These are phyloP conservation scores for Diploptera punctata DNA, from an alignment of 2,888 invertebrate species.

Conservation along the genomic window DNA sequence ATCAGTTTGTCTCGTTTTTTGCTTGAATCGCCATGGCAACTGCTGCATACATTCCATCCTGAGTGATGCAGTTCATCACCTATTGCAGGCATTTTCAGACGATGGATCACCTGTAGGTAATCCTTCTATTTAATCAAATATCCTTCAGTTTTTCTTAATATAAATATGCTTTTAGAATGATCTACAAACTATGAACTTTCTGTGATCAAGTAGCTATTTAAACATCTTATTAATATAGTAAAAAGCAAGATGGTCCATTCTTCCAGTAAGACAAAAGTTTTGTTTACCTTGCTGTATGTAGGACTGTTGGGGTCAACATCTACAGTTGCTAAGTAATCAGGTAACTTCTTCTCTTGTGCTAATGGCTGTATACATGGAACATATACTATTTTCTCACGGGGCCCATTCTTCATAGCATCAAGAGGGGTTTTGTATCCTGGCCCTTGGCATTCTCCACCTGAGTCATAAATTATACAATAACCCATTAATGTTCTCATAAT, in stretches of 20 bases:
- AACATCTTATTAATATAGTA: too few species aligned
- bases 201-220: too few species aligned
- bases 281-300: slow-evolving; percentile 78
- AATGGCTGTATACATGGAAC: slow-evolving; percentile 87
- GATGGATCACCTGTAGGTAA: slow-evolving; percentile 87
- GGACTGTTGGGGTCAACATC: slow-evolving; percentile 89
- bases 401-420: slow-evolving; percentile 84
- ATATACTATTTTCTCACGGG: slow-evolving; percentile 86
- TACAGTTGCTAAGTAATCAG: slow-evolving; percentile 90
- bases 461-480: too few species aligned
- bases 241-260: too few species aligned
- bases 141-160: neutral
- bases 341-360: slow-evolving; percentile 62
- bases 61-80: slow-evolving; percentile 94
- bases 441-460: slow-evolving; percentile 59
- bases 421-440: slow-evolving; percentile 81
- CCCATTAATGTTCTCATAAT: too few species aligned
- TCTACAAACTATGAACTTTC: too few species aligned
- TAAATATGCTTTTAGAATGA: neutral
- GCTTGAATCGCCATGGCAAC: slow-evolving; percentile 70
- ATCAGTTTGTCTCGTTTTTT: slow-evolving; percentile 78
- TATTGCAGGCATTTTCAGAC: slow-evolving; percentile 75
- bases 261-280: too few species aligned
- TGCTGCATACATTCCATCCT: slow-evolving; percentile 97
- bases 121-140: neutral